Evolutionary conservation across 1,140 invertebrate species (phyloP).

Genomic region (Drosophila subobscura): DNA sequence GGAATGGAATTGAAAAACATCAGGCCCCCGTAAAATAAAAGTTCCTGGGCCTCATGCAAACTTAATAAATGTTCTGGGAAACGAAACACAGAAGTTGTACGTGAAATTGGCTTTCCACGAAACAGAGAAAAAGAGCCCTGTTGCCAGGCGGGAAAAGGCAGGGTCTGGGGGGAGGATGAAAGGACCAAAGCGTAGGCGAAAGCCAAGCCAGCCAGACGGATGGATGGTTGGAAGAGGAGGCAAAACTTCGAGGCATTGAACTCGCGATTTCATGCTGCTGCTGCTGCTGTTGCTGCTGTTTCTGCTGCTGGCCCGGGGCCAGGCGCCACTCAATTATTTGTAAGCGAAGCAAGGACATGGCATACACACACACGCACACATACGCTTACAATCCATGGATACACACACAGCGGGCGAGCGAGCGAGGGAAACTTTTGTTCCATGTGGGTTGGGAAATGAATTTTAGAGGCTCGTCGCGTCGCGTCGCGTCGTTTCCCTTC

Average conservation of each 20-base stretch:
- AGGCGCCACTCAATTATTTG: slow-evolving; percentile 45
- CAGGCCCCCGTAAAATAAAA: slow-evolving; percentile 8
- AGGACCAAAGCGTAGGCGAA: neutral
- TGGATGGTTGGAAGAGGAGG: too few relatives aligned
- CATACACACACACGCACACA: slow-evolving; percentile 1
- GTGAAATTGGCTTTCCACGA: slow-evolving; percentile 37
- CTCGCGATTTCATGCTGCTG: slow-evolving; percentile 5
- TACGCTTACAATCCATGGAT: slow-evolving; percentile 12
- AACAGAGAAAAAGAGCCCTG: slow-evolving; percentile 3
- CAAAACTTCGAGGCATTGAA: slow-evolving; percentile 32
- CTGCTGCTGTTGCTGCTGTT: slow-evolving; percentile 19
- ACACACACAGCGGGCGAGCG: neutral
- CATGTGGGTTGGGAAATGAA: slow-evolving; percentile 39
- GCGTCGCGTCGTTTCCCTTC: neutral
- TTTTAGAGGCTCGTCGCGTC: slow-evolving; percentile 63
- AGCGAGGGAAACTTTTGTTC: slow-evolving; percentile 5
- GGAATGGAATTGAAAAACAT: neutral
- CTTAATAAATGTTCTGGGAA: slow-evolving; percentile 30
- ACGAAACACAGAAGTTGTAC: slow-evolving; percentile 18
- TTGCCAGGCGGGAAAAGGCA: slow-evolving; percentile 20
- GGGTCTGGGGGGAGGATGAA: neutral
- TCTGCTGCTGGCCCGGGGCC: slow-evolving; percentile 4
- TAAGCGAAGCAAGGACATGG: slow-evolving; percentile 40
- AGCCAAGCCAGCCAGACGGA: neutral
- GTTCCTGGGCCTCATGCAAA: slow-evolving; percentile 41